Evolutionary conservation across 2,888 invertebrate species (phyloP).

Genomic region (Gasteruption jaculator): DNA sequence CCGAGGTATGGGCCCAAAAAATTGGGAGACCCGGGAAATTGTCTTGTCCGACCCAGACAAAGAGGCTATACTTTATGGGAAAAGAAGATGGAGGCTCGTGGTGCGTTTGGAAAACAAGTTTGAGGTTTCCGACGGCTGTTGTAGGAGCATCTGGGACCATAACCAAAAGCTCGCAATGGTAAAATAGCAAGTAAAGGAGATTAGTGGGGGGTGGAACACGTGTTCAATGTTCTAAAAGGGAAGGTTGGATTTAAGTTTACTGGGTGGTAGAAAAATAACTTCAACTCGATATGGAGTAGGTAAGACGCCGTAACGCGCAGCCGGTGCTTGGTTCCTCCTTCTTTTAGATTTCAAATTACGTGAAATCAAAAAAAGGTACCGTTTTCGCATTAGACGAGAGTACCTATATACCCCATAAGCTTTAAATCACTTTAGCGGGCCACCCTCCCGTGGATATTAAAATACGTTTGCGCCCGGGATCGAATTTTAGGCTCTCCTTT

Average conservation of each 20-base stretch:
- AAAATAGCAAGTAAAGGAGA: conserved; percentile 34
- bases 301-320: conserved; percentile 50
- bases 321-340: conserved; percentile 38
- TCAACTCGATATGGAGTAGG: conserved; percentile 43
- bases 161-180: conserved; percentile 30
- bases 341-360: conserved; percentile 28
- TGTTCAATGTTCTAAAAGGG: conserved; percentile 42
- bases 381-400: conserved; percentile 17
- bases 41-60: too few species aligned
- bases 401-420: conserved; percentile 29
- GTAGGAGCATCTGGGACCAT: conserved; percentile 46
- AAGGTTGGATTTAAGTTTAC: conserved; percentile 21
- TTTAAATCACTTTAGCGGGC: conserved; percentile 39
- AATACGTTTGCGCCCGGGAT: conserved; percentile 31
- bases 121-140: conserved; percentile 35
- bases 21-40: too few species aligned
- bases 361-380: conserved; percentile 11
- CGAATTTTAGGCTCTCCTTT: conserved; percentile 21
- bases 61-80: too few species aligned
- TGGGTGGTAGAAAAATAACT: conserved; percentile 46
- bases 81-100: too few species aligned
- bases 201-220: conserved; percentile 50
- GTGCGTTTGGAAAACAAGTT: conserved; percentile 29
- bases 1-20: too few species aligned
- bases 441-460: conserved; percentile 37